Conservation (phyloP, 2,797 vertebrate species). For the Sciurus carolinensis region DNA sequence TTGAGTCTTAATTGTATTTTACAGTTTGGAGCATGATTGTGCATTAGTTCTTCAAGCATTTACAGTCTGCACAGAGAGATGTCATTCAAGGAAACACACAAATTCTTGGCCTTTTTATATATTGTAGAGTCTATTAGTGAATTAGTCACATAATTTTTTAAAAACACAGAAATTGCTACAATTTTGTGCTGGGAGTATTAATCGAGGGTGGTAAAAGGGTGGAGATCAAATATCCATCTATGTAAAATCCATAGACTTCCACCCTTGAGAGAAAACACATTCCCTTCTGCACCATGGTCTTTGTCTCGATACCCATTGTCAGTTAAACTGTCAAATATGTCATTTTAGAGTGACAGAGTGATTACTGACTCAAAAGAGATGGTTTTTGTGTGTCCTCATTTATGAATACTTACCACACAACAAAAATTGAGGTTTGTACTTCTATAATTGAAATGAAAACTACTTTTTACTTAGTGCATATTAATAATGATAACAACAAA, state of each 20-base stretch:
- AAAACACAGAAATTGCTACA: not conserved
- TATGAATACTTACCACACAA: not conserved
- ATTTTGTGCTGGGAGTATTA: not conserved
- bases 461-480: not conserved
- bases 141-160: not conserved
- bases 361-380: conserved; percentile 20
- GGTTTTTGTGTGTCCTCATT: not conserved
- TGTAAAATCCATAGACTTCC: not conserved
- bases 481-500: not conserved
- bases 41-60: conserved; percentile 5
- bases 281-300: not conserved
- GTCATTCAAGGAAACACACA: not conserved
- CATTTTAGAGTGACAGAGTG: not conserved
- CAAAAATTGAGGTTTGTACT: not conserved
- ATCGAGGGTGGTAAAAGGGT: not conserved
- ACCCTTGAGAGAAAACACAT: not conserved
- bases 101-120: not conserved
- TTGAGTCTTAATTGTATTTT: not conserved
- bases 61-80: not conserved
- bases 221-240: not conserved
- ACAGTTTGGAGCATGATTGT: not conserved
- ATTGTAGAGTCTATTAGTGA: not conserved
- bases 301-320: not conserved
- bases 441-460: not conserved
- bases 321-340: not conserved